These are phyloP conservation scores for Reticulitermes lucifugus DNA, from an alignment of 2,888 invertebrate genomes.

Conservation along the genomic window DNA sequence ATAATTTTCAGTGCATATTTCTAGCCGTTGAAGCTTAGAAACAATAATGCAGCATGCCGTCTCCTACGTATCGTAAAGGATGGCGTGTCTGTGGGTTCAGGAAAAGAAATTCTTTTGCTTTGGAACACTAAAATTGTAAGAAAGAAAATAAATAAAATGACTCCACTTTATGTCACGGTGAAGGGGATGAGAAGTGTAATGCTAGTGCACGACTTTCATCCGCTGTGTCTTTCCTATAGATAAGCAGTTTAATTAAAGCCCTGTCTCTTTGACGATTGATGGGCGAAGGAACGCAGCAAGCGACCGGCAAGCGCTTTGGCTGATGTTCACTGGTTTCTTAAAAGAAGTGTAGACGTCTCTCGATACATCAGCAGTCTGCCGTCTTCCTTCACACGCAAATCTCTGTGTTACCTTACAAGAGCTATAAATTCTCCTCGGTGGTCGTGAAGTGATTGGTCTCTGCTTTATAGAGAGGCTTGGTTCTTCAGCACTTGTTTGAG, in stretches of 20 bases:
- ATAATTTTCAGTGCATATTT: too few species aligned
- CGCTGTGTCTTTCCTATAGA: slow-evolving; percentile 55
- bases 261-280: slow-evolving; percentile 66
- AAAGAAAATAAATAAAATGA: neutral
- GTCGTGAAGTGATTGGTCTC: neutral
- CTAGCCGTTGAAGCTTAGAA: too few species aligned
- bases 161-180: neutral
- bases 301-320: slow-evolving; percentile 1
- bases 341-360: neutral
- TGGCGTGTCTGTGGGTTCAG: too few species aligned
- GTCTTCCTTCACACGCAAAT: slow-evolving; percentile 24
- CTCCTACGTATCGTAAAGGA: too few species aligned
- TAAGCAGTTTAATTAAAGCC: slow-evolving; percentile 68
- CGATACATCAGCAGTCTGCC: neutral
- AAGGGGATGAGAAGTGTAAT: neutral
- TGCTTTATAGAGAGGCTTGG: neutral
- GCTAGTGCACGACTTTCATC: slow-evolving; percentile 27
- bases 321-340: slow-evolving; percentile 29
- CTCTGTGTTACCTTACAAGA: slow-evolving; percentile 4
- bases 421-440: slow-evolving; percentile 12
- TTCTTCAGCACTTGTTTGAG: slow-evolving; percentile 15
- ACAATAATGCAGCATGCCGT: too few species aligned
- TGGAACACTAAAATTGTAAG: neutral
- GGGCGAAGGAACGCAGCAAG: slow-evolving; percentile 51
- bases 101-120: neutral